Conservation (phyloP, 2,888 invertebrate species). For the Volucella bombylans region DNA sequence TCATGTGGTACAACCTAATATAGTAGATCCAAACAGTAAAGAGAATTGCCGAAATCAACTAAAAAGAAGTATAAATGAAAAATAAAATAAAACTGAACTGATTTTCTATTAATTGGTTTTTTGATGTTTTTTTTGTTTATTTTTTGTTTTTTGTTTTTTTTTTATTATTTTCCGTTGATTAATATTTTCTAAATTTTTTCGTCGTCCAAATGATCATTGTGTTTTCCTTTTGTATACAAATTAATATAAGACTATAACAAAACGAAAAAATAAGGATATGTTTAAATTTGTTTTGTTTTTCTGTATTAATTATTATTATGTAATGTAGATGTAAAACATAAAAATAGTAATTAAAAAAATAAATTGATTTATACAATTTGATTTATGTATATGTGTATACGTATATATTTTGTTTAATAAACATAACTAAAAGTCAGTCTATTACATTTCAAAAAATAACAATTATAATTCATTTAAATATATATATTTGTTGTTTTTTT, state of each 20-base stretch:
- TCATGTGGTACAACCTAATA: too few relatives aligned
- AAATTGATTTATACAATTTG: slow-evolving; percentile 46
- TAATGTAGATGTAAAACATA: slow-evolving; percentile 22
- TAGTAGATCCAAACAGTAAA: neutral
- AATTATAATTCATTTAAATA: slow-evolving; percentile 39
- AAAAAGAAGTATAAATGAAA: slow-evolving; percentile 5
- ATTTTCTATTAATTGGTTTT: slow-evolving; percentile 50
- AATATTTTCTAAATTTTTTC: slow-evolving; percentile 47
- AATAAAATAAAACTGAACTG: slow-evolving; percentile 38
- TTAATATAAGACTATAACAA: slow-evolving; percentile 61
- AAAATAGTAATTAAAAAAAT: slow-evolving; percentile 40
- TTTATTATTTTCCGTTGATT: slow-evolving; percentile 47
- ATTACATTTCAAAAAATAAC: slow-evolving; percentile 62
- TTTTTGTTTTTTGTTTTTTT: slow-evolving; percentile 57
- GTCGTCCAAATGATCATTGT: slow-evolving; percentile 47
- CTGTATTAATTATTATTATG: slow-evolving; percentile 27
- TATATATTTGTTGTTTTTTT: slow-evolving; percentile 31
- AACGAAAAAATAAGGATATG: slow-evolving; percentile 62
- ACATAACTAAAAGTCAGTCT: slow-evolving; percentile 72
- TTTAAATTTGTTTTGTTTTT: slow-evolving; percentile 23
- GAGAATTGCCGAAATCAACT: neutral
- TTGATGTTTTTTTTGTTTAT: slow-evolving; percentile 33
- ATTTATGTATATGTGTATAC: slow-evolving; percentile 18
- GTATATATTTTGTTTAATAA: slow-evolving; percentile 32
- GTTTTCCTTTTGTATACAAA: slow-evolving; percentile 55